phyloP scores from a whole-genome alignment of 2,888 invertebrate genomes.

The Drosophila phalerata region DNA sequence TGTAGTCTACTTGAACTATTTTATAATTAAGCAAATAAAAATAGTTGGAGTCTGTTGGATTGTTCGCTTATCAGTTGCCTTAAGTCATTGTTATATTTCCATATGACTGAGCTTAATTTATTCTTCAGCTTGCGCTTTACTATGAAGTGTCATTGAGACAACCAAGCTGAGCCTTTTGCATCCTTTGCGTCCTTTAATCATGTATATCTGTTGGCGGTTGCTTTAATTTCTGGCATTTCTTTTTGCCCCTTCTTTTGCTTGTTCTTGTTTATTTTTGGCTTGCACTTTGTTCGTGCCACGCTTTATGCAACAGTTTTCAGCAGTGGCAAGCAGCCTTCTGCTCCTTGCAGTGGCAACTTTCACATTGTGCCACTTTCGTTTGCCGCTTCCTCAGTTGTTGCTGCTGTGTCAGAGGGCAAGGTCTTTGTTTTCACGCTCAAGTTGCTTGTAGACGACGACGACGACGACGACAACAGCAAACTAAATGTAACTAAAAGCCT shows the following conservation, averaged over 20 bases:
- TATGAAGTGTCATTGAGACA: slow-evolving; percentile 31
- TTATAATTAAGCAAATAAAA: background rate
- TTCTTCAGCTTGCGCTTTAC: slow-evolving; percentile 9
- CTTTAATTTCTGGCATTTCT: slow-evolving; percentile 34
- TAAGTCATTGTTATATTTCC: background rate
- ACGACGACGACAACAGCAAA: slow-evolving; percentile 41
- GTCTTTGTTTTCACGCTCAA: slow-evolving; percentile 55
- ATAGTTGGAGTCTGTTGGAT: background rate
- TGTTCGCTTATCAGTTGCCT: background rate
- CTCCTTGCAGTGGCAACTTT: slow-evolving; percentile 33
- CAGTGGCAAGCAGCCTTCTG: background rate
- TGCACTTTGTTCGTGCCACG: slow-evolving; percentile 36
- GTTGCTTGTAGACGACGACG: slow-evolving; percentile 40
- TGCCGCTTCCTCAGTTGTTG: slow-evolving; percentile 14
- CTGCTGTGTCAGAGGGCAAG: slow-evolving; percentile 36
- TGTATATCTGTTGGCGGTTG: slow-evolving; percentile 5
- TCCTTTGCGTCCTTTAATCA: slow-evolving; percentile 2
- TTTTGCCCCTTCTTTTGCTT: background rate
- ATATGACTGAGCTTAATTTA: slow-evolving; percentile 6
- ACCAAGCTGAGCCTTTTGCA: slow-evolving; percentile 26
- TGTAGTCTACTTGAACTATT: slow-evolving; percentile 14
- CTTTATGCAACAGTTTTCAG: slow-evolving; percentile 55
- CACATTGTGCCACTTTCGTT: slow-evolving; percentile 44
- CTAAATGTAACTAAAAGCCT: slow-evolving; percentile 67
- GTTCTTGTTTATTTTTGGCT: slow-evolving; percentile 40